Base-by-base conservation (phyloP, 2,888 invertebrate genomes). In the Acheta domesticus region DNA sequence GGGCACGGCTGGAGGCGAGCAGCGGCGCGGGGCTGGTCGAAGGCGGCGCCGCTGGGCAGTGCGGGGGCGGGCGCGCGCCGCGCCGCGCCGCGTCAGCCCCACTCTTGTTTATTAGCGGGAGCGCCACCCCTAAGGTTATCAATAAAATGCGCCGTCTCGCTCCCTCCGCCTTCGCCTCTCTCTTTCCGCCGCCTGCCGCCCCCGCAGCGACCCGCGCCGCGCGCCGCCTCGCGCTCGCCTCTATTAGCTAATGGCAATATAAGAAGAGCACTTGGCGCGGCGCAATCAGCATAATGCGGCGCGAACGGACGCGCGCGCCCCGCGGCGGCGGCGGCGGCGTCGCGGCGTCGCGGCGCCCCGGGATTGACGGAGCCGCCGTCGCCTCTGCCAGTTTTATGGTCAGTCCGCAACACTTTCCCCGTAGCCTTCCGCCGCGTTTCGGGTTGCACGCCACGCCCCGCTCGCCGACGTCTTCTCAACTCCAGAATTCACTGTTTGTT, bases 71-170 rank as follows among this genome's bases (percentile, higher is more conserved):
- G 62, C 62, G 62, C 62, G 62, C 14, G 62, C 16, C 62, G 62
- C 62, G 62, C 16, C 62, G 62, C 14, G 62, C 16, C 62, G 62
- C 62, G 62, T 62, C 62, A 62, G 62, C 62, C n/a, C n/a, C 62
- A 62, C 62, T 62, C 62, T 62, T 62, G 62, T 62, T 62, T 62
- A 62, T 62, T 62, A 62, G 62, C 62, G 62, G 62, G 62, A n/a
- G 62, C 62, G 62, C 62, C 62, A 62, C 62, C 62, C 62, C 62
- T 62, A 62, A 62, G 62, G 62, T 62, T 62, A 62, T 62, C 62
- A 62, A 62, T 62, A 62, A 62, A 62, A 62, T 62, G 62, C 62
- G 62, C 62, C n/a, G 5, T 62, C 62, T 62, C 62, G 14, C 62
- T 62, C 62, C n/a, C 62, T 62, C 62, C 16, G 62, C 62, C 62